These are phyloP conservation scores for Naja naja DNA, from an alignment of 2,113 vertebrate species.

Conservation along the genomic window DNA sequence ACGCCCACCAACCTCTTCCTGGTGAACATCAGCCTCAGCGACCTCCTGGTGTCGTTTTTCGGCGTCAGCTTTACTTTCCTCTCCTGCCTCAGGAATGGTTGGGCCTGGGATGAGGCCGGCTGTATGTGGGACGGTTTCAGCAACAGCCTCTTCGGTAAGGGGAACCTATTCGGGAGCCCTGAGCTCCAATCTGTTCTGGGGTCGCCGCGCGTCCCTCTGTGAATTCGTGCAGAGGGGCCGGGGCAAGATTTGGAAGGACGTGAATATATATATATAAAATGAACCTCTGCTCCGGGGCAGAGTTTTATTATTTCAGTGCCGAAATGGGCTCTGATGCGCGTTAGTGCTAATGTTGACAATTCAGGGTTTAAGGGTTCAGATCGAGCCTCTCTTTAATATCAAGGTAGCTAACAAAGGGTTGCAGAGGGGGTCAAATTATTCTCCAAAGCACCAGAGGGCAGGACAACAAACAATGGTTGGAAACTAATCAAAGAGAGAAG, in stretches of 20 bases:
- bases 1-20: slow-evolving; percentile 83
- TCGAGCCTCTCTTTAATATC: neutral
- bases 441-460: no score
- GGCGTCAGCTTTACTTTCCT: slow-evolving; percentile 83
- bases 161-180: neutral
- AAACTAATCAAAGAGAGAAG: no score
- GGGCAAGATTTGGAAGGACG: neutral
- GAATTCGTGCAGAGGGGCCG: neutral
- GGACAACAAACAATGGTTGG: no score
- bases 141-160: slow-evolving; percentile 90
- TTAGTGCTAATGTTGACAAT: neutral
- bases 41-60: slow-evolving; percentile 80
- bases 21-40: slow-evolving; percentile 83
- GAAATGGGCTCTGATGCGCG: neutral
- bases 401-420: neutral
- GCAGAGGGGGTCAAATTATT: no score
- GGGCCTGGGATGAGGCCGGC: slow-evolving; percentile 81
- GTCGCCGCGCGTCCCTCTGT: neutral
- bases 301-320: neutral
- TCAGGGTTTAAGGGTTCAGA: neutral
- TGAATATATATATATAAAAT: no score
- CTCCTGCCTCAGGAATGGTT: slow-evolving; percentile 80
- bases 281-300: neutral
- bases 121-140: slow-evolving; percentile 91
- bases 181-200: neutral